Evolutionary conservation across 1,140 invertebrate genomes (phyloP), one percentile per base, ranked within the genome.

Genomic region (Heterodera schachtii): DNA sequence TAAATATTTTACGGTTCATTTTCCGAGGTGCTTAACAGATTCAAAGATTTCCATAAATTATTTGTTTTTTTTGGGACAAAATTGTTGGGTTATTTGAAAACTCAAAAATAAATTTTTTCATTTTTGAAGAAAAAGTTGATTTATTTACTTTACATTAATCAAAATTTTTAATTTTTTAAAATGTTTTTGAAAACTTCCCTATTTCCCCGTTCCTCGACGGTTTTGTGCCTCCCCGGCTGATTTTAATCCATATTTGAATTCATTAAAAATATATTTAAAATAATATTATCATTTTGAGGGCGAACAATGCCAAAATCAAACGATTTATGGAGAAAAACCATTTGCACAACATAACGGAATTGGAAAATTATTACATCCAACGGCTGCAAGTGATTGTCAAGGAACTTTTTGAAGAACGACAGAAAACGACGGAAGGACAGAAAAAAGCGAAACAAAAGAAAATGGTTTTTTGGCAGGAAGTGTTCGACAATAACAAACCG

Each of bases 401-500:
- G 49, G 31, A 60, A 41, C 31, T 78, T 47, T 78, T 78, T 70
- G 77, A 43, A 2, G 70, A 41, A 69, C 57, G 66, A 21, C n/a
- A 31, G 31, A 1, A 31, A 31, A 21, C 13, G 49, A n/a, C 16
- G 74, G 31, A 31, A 79, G 1, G 46, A 57, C 31, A 44, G 84
- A 21, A 3, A 49, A 83, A 16, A 49, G 66, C 49, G 49, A 11
- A 6, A 52, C 49, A 52, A 52, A 11, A 60, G 13, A 43, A 82
- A 82, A 78, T 75, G 79, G 11, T 96, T 43, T 94, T 97, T 2
- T 97, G 95, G 95, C 95, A 97, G 91, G 95, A 97, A 91, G 94
- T 97, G 0, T 94, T 95, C 89, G 93, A 94, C 83, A 94, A 96
- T 90, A 93, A 93, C 46, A 93, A 94, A 1, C 87, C 91, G 81